Evolutionary conservation across 1,140 invertebrate species (phyloP), one percentile per base, ranked within the genome.

Genomic region (Drosophila novamexicana): DNA sequence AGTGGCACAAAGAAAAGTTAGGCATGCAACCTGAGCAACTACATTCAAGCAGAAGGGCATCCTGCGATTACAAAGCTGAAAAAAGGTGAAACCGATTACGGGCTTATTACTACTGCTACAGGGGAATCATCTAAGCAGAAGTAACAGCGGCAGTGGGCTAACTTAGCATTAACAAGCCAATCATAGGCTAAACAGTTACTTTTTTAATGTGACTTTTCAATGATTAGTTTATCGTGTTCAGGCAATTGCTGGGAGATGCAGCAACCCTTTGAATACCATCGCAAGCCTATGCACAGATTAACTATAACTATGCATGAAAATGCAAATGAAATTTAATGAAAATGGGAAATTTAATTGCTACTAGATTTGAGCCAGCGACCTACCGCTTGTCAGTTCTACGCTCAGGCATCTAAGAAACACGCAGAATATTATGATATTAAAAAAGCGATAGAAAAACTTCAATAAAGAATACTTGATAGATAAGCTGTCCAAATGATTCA

Each of bases 1-100:
- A 78, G 44, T 72, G 83, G 63, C 77, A 69, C 79, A 73, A 69
- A 69, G 81, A 61, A 72, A 57, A 81, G 58, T 59, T 50, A 29
- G 57, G 37, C 22, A 14, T 67, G 44, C 22, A 29, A 29, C 44
- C 64, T 59, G 56, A 10, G 34, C 42, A 67, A 47, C 42, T 49
- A 54, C 22, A 50, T 50, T 36, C 34, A 37, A 39, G 22, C 52
- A 34, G 45, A 45, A 9, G 18, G 22, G 50, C 37, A 65, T 29
- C 12, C 52, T 29, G 2, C 57, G 40, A 45, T 45, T 36, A 8
- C 32, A 59, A 36, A 34, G 53, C 34, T 14, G 14, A 50, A 39
- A 54, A 54, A 18, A 18, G 22, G 37, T 18, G 32, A 40, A 64
- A 42, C 16, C 50, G 39, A 56, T 74, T 77, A 73, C 29, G 42